Conservation (phyloP, 2,113 vertebrate genomes). For the Malurus cyaneus region DNA sequence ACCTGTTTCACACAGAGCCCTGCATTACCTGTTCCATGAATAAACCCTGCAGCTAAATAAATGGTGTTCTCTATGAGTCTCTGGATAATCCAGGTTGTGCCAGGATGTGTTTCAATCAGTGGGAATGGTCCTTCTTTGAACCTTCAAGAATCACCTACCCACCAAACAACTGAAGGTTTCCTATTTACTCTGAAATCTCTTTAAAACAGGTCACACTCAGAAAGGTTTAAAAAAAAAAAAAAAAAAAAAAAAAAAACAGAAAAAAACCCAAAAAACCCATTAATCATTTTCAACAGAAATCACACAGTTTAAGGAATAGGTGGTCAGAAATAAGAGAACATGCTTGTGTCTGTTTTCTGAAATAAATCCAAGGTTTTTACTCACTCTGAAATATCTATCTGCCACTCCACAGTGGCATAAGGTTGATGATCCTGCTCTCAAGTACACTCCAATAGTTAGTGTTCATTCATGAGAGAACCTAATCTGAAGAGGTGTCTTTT, state of each 20-base stretch:
- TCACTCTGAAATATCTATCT: background rate
- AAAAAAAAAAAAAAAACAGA: too few species aligned
- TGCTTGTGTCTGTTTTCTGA: background rate
- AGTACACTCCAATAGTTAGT: background rate
- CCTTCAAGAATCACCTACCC: fast-evolving
- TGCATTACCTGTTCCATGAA: background rate
- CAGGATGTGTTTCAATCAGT: background rate
- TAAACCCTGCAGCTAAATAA: background rate
- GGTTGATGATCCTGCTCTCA: background rate
- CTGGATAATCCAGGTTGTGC: background rate
- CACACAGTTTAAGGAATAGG: background rate
- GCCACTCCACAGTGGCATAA: background rate
- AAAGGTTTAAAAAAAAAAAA: background rate
- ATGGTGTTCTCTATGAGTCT: background rate
- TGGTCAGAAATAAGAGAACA: background rate
- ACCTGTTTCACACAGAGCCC: background rate
- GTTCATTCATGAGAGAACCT: background rate
- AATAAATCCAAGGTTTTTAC: background rate
- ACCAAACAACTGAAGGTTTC: background rate
- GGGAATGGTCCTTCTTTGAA: background rate
- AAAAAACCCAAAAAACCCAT: too few species aligned
- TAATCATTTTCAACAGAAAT: background rate
- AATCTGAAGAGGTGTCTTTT: background rate
- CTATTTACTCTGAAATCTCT: background rate
- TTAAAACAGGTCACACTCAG: background rate